Base-by-base conservation (phyloP, 2,888 invertebrate genomes). In the Dynastes hyllus region DNA sequence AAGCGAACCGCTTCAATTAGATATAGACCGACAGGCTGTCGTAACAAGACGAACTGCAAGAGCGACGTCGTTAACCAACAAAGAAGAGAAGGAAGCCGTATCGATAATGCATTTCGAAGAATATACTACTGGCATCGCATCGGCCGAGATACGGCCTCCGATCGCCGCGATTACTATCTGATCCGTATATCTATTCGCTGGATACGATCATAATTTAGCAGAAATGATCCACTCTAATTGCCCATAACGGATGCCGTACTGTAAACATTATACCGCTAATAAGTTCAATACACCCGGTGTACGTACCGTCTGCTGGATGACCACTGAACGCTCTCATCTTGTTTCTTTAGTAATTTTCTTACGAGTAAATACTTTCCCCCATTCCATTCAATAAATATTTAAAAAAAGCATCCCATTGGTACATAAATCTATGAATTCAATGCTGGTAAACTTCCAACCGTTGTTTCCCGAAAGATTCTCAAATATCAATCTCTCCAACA, bases 211-310 rank as follows among this genome's bases (percentile, higher is more conserved):
- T 71, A 71, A 71, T 71, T 58, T 71, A 71, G 11, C 71, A 71
- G 71, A 71, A 71, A 71, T 71, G 71, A 71, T 71, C 71, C 58
- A 71, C 71, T 71, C 71, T 71, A 71, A 71, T 71, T 71, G 71
- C 71, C 55, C 55, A 71, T 71, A 71, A 58, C 71, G 71, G 71
- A 71, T 71, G 71, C 71, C 55, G 55, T 58, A 55, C 37, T 37
- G 55, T 40, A 55, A 71, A 55, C 37, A 71, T 71, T 71, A 71
- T 40, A 40, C 32, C 37, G 71, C 58, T 71, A 71, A 71, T 71
- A 71, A 71, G 71, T 71, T 71, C 71, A 71, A 71, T 71, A 71
- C 70, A 70, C 71, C 37, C 71, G 50, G 53, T 6, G 16, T 53
- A 53, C 13, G 16, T n/a, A 53, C 53, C n/a, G 53, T 53, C 13